These are phyloP conservation scores for Drosophila pruinosa DNA, from an alignment of 1,140 invertebrate genomes.

Conservation along the genomic window DNA sequence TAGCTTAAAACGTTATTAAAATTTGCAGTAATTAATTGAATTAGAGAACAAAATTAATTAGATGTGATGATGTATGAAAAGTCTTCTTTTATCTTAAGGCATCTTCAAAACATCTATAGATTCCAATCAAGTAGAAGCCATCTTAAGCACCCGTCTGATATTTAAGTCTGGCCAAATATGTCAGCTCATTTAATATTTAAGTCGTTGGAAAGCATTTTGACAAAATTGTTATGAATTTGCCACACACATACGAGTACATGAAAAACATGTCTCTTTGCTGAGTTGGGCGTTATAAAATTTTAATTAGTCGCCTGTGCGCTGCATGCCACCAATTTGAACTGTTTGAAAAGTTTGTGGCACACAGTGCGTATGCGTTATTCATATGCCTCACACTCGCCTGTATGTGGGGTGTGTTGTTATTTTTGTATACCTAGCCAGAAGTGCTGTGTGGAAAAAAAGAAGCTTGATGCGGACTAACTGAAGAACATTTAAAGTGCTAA, in stretches of 20 bases:
- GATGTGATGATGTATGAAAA: neutral
- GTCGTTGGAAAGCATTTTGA: conserved; percentile 61
- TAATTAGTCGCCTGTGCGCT: conserved; percentile 71
- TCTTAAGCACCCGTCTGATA: conserved; percentile 30
- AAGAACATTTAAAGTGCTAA: too few relatives aligned
- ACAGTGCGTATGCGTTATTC: conserved; percentile 76
- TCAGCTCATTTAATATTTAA: conserved; percentile 69
- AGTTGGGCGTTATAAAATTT: conserved; percentile 67
- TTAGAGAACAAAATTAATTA: neutral
- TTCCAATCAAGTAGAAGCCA: neutral
- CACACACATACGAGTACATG: conserved; percentile 13
- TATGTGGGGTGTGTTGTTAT: neutral
- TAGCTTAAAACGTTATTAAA: neutral
- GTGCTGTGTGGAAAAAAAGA: too few relatives aligned
- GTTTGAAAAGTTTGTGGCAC: conserved; percentile 69
- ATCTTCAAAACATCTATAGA: neutral
- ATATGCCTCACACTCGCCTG: conserved; percentile 42
- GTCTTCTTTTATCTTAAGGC: neutral
- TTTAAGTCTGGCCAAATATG: conserved; percentile 58
- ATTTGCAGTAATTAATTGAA: neutral
- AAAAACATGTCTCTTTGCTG: conserved; percentile 31
- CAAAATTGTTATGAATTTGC: conserved; percentile 76
- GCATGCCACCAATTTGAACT: conserved; percentile 73
- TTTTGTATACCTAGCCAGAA: conserved; percentile 4
- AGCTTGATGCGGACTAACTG: too few relatives aligned